Evolutionary conservation across 2,888 invertebrate genomes (phyloP).

Genomic region (Rotaria socialis): DNA sequence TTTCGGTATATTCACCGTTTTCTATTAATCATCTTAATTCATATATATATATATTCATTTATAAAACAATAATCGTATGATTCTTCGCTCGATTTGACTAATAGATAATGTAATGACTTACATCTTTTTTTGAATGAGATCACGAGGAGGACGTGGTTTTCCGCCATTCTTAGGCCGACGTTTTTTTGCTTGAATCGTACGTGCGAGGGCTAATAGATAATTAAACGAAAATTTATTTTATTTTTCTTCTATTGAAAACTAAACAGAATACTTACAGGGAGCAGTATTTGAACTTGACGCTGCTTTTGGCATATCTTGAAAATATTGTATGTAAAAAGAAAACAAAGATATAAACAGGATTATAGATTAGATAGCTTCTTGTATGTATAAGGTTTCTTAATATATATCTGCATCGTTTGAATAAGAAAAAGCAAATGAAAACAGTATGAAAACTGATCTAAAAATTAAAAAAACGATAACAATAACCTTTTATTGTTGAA

Average conservation of each 20-base stretch:
- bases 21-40: too few relatives aligned
- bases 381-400: background rate
- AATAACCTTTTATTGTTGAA: background rate
- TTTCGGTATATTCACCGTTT: too few relatives aligned
- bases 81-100: too few relatives aligned
- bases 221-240: background rate
- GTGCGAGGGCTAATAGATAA: background rate
- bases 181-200: conserved; percentile 28
- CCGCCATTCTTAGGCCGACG: background rate
- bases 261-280: background rate
- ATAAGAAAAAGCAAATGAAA: background rate
- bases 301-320: conserved; percentile 10
- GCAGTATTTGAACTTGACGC: conserved; percentile 22
- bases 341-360: conserved; percentile 1
- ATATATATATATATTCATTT: too few relatives aligned
- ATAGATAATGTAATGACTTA: background rate
- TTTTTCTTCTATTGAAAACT: background rate
- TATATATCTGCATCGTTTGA: background rate
- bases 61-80: too few relatives aligned
- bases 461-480: background rate
- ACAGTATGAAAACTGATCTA: background rate
- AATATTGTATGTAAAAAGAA: conserved; percentile 30
- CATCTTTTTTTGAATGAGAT: conserved; percentile 33
- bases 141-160: conserved; percentile 27
- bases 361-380: background rate